These are phyloP conservation scores for Mormyrus lacerda DNA, from an alignment of 2,113 vertebrate species.

Conservation along the genomic window DNA sequence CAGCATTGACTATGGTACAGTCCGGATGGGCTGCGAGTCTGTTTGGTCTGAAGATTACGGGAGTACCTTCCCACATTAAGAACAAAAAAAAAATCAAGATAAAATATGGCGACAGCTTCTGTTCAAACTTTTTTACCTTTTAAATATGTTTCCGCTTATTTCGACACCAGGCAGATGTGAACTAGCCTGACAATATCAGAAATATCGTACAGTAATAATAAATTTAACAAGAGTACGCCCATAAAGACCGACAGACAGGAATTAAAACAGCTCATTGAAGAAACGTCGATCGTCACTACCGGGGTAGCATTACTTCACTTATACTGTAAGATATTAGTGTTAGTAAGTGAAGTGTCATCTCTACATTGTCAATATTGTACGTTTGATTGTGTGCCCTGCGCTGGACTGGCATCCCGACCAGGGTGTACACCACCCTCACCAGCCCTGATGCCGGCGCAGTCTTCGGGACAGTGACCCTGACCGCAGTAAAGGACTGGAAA, in stretches of 20 bases:
- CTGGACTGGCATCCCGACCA: not conserved
- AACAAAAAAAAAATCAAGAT: not conserved
- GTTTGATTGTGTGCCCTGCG: not conserved
- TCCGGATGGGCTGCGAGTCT: not conserved
- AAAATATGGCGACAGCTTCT: not conserved
- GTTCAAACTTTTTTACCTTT: not conserved
- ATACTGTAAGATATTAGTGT: not conserved
- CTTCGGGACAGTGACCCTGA: not conserved
- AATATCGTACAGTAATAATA: not conserved
- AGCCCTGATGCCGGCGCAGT: not conserved
- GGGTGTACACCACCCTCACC: not conserved
- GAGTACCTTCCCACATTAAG: not conserved
- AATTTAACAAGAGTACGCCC: not conserved
- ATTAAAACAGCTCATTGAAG: not conserved
- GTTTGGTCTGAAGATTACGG: not conserved
- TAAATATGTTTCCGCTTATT: not conserved
- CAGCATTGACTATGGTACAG: not conserved
- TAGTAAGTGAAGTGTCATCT: not conserved
- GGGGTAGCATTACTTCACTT: conserved; percentile 16
- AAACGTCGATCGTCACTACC: not conserved
- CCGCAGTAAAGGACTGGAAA: too few relatives aligned
- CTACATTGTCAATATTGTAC: not conserved
- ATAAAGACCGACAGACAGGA: not conserved
- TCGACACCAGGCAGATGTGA: not conserved
- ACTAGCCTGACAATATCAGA: not conserved